A percentile compares a stretch with the other conserved stretches of the same genome.
phyloP scores from a whole-genome alignment of 2,888 invertebrate genomes.

The Chloroclystis v-ata region DNA sequence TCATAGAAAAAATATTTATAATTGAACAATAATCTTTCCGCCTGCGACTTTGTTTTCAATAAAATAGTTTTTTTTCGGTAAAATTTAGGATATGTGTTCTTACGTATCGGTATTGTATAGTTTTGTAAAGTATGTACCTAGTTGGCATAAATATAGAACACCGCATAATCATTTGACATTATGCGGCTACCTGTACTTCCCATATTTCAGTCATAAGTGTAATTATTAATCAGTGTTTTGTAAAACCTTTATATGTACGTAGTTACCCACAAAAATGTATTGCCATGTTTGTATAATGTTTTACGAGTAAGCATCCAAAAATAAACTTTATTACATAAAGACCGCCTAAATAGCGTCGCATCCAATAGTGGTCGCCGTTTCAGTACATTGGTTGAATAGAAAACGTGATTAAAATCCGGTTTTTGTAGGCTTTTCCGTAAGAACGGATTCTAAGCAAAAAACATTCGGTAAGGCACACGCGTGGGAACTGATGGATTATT shows the following conservation, averaged over 20 bases:
- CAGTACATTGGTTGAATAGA: constrained; percentile 53
- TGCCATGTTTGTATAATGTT: background rate
- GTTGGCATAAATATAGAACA: too few species aligned
- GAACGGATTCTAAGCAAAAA: constrained; percentile 64
- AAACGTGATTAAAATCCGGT: constrained; percentile 69
- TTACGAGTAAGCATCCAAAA: background rate
- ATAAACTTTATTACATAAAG: constrained; percentile 13
- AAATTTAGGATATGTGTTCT: too few species aligned
- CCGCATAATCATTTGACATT: too few species aligned
- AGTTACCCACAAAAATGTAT: background rate
- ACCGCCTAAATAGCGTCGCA: constrained; percentile 27
- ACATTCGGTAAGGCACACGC: constrained; percentile 72
- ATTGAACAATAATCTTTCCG: too few species aligned
- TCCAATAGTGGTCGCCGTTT: constrained; percentile 37
- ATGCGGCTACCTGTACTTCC: too few species aligned
- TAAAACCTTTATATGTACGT: background rate
- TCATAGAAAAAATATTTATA: too few species aligned
- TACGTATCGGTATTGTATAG: too few species aligned
- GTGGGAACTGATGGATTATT: constrained; percentile 59
- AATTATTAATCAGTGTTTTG: too few species aligned
- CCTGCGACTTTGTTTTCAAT: too few species aligned
- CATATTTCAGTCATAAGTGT: too few species aligned
- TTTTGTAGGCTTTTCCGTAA: constrained; percentile 65
- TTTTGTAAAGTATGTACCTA: too few species aligned
- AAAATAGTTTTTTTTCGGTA: too few species aligned